Evolutionary conservation across 2,797 vertebrate genomes (phyloP).

Genomic region (Micromesistius poutassou): DNA sequence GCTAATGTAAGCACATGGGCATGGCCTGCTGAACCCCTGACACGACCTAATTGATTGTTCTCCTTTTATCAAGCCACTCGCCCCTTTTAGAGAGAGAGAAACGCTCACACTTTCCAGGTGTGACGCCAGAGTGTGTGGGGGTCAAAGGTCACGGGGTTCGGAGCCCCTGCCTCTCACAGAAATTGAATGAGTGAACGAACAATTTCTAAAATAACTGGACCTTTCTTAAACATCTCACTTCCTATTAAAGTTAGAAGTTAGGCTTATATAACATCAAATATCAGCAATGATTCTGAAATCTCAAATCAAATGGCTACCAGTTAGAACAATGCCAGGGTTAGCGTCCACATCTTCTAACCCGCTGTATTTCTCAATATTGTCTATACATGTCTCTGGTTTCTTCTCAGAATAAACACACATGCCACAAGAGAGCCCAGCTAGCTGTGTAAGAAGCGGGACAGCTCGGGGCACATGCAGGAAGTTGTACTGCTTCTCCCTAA

Average conservation of each 20-base stretch:
- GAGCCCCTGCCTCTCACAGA: background rate
- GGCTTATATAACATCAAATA: background rate
- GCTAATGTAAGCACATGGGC: conserved; percentile 11
- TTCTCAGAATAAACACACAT: background rate
- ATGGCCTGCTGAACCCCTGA: conserved; percentile 3
- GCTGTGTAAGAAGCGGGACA: background rate
- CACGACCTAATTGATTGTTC: conserved; percentile 9
- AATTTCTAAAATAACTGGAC: background rate
- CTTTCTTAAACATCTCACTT: background rate
- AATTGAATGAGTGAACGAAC: background rate
- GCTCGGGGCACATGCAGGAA: background rate
- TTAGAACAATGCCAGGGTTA: background rate
- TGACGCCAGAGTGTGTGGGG: background rate
- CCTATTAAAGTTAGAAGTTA: background rate
- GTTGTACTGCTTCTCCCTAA: background rate
- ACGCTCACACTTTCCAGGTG: conserved; percentile 7
- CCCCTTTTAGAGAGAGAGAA: background rate
- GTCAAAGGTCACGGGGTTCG: background rate
- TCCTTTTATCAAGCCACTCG: background rate
- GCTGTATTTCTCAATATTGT: background rate
- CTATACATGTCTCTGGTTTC: background rate
- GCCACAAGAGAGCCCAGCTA: background rate
- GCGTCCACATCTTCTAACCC: background rate
- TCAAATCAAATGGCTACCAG: background rate
- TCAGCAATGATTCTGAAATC: too few relatives aligned